Evolutionary conservation across 2,113 vertebrate species (phyloP), one percentile per base, ranked within the genome.

Genomic region (Cyprinodon brontotheroides): DNA sequence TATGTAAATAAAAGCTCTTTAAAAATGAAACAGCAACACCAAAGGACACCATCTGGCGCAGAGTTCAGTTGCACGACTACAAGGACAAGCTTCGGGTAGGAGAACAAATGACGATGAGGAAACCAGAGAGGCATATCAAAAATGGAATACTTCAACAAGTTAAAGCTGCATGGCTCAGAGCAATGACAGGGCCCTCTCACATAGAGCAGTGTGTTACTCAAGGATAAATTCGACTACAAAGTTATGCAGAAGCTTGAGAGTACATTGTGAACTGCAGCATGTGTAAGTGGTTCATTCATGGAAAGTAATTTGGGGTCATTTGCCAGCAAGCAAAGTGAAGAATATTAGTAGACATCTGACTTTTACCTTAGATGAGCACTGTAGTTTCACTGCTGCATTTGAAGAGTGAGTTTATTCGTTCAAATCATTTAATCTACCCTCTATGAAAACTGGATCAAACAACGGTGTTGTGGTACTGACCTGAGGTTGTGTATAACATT

Each of bases 1-100:
- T 78, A 85, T 88, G 83, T 79, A 89, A 88, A 91, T 83, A 87
- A 50, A 88, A 89, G 81, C 66, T 65, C 72, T 68, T 65, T 75
- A 75, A 84, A 83, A 80, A 85, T 84, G 79, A 85, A 90, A 81
- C 67, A 74, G 61, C 81, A 78, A 89, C 72, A 57, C 50, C 50
- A 73, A 86, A 91, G 85, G 90, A 84, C 88, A 86, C 91, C 91
- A 93, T 92, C 91, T 93, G 92, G 78, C 78, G 67, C 17, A 11
- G 22, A 76, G 75, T 81, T 72, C 71, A 65, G 83, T 77, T 43
- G 72, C 57, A 63, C 78, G 43, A 67, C 63, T 59, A 74, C 79
- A 87, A 85, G 81, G 78, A 83, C 77, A 48, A 77, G 67, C 62
- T 15, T 67, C 37, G 45, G 60, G 8, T 20, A 15, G 50, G 60